phyloP scores from a whole-genome alignment of 2,888 invertebrate genomes.

The Torymus aiolomorphi region DNA sequence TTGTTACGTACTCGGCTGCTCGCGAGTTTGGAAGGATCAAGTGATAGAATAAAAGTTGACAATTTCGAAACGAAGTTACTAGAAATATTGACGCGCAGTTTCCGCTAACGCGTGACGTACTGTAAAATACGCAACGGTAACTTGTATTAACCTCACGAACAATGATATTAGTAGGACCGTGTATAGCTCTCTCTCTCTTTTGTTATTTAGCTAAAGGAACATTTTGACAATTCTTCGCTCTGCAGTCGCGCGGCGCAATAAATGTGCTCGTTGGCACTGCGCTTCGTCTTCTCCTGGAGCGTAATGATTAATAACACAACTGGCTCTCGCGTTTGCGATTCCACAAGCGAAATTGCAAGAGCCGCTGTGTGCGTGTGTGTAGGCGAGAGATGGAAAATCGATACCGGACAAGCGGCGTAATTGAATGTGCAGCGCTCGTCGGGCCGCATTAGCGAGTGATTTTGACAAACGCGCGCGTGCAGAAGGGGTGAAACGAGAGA shows the following conservation, averaged over 20 bases:
- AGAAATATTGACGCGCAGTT: background rate
- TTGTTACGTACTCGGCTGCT: conserved; percentile 4
- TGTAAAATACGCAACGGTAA: no score
- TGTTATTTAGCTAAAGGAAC: no score
- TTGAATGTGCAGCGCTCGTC: conserved; percentile 27
- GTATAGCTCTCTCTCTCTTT: no score
- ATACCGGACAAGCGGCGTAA: conserved; percentile 35
- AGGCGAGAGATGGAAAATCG: conserved; percentile 28
- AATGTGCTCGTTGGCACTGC: background rate
- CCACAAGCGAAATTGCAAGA: conserved; percentile 36
- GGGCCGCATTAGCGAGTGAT: conserved; percentile 32
- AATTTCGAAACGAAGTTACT: no score
- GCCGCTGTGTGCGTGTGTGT: background rate
- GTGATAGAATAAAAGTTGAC: background rate
- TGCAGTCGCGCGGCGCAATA: no score
- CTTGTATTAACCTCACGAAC: no score
- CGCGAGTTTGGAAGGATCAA: background rate
- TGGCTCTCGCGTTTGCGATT: background rate
- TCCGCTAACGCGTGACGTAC: no score
- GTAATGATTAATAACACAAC: conserved; percentile 27
- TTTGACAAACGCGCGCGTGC: conserved; percentile 34
- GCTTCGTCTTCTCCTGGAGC: background rate
- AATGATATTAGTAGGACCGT: no score
- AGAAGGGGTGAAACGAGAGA: background rate
- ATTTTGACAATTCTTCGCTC: no score